Percentiles rank a stretch among this genome's conserved stretches.
These are phyloP conservation scores for Buceros bicornis DNA, from an alignment of 2,797 vertebrate genomes.

Conservation along the genomic window DNA sequence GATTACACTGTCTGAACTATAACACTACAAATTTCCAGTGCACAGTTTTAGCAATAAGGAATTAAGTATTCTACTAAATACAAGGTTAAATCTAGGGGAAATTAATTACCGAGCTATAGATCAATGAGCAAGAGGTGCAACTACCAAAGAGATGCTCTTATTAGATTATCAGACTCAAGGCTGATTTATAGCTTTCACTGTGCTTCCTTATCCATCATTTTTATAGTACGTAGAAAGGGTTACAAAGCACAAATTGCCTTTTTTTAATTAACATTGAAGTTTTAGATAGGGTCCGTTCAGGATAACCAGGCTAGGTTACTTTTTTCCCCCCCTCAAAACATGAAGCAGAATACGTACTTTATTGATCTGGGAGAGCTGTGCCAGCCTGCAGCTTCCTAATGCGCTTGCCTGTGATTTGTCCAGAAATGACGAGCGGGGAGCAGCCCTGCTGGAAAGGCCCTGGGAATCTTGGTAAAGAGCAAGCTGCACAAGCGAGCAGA, in stretches of 20 bases:
- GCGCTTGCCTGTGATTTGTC: not conserved
- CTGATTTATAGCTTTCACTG: slow-evolving; percentile 77
- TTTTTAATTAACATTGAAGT: slow-evolving; percentile 69
- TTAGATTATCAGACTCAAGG: slow-evolving; percentile 75
- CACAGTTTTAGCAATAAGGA: slow-evolving; percentile 75
- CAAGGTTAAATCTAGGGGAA: slow-evolving; percentile 76
- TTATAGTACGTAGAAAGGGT: slow-evolving; percentile 75
- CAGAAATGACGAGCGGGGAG: not conserved
- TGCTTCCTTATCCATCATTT: slow-evolving; percentile 77
- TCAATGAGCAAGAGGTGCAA: slow-evolving; percentile 78
- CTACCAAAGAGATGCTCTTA: slow-evolving; percentile 72
- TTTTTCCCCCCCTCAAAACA: not conserved
- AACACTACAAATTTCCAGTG: slow-evolving; percentile 76
- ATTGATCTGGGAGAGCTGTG: not conserved
- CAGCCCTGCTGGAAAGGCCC: not conserved
- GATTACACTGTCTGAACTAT: slow-evolving; percentile 69
- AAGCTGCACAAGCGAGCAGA: not conserved
- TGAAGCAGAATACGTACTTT: slow-evolving; percentile 39
- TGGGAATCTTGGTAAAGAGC: not conserved
- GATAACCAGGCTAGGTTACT: not conserved
- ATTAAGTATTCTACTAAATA: slow-evolving; percentile 78
- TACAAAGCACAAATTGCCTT: slow-evolving; percentile 77
- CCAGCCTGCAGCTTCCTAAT: not conserved
- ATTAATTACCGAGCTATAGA: slow-evolving; percentile 75
- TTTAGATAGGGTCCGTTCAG: slow-evolving; percentile 49